phyloP scores from a whole-genome alignment of 2,113 vertebrate species.

The Spea bombifrons region DNA sequence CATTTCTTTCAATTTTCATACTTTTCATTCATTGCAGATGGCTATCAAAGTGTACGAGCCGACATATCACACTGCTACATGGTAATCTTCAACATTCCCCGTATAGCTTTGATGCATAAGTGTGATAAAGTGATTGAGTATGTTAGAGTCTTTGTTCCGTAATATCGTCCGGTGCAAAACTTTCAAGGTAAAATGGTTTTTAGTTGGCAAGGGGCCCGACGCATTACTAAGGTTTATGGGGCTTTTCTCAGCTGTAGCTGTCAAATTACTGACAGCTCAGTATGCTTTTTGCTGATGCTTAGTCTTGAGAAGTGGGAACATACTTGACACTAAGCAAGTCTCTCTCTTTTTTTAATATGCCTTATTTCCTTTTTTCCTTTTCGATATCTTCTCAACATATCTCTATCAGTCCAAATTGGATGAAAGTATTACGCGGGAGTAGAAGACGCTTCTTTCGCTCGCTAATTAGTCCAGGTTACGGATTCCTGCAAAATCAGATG shows the following conservation, averaged over 20 bases:
- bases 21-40: constrained; percentile 26
- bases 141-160: constrained; percentile 42
- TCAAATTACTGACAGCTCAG: constrained; percentile 48
- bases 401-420: constrained; percentile 30
- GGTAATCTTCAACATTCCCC: constrained; percentile 32
- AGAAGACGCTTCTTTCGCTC: constrained; percentile 25
- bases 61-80: background rate
- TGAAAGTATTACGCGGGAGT: background rate
- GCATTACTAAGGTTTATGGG: constrained; percentile 42
- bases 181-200: constrained; percentile 53
- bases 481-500: constrained; percentile 33
- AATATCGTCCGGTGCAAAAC: constrained; percentile 40
- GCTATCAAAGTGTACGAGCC: background rate
- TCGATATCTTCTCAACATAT: constrained; percentile 8
- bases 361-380: background rate
- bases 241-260: constrained; percentile 55
- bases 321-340: constrained; percentile 42
- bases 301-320: background rate
- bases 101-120: constrained; percentile 34
- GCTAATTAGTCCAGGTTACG: constrained; percentile 22
- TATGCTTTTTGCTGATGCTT: constrained; percentile 36
- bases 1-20: background rate
- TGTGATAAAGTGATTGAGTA: constrained; percentile 45
- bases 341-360: background rate
- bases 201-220: constrained; percentile 50